Conservation (phyloP, 2,888 invertebrate species). For the Graphium colonna region DNA sequence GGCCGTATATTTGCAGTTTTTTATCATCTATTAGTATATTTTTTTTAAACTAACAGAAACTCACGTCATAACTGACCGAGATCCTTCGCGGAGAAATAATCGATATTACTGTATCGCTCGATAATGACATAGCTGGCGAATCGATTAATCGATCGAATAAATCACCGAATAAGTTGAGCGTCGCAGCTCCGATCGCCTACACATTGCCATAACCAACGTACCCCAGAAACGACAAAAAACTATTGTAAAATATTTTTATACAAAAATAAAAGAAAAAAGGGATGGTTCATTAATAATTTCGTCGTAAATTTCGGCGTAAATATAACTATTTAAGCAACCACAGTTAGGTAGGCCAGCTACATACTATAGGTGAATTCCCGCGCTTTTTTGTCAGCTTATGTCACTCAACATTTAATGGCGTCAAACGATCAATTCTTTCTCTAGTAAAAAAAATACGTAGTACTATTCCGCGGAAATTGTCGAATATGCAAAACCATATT, state of each 20-base stretch:
- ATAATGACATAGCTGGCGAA: background rate
- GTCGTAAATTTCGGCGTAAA: background rate
- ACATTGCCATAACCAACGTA: background rate
- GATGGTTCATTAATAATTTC: too few relatives aligned
- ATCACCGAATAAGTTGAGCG: background rate
- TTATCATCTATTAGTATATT: background rate
- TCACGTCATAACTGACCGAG: background rate
- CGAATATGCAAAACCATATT: background rate
- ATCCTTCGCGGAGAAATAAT: background rate
- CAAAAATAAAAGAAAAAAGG: too few relatives aligned
- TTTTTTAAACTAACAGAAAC: background rate
- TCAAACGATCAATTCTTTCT: background rate
- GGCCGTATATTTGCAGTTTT: background rate
- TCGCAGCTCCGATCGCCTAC: background rate
- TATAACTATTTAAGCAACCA: background rate
- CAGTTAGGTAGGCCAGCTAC: background rate
- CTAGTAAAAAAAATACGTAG: too few relatives aligned
- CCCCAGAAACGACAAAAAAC: background rate
- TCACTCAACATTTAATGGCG: background rate
- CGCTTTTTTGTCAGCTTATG: background rate
- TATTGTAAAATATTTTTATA: too few relatives aligned
- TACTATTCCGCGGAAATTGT: too few relatives aligned
- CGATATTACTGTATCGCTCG: background rate
- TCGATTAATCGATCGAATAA: too few relatives aligned
- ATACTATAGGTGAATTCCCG: background rate